A percentile compares a stretch with the other conserved stretches of the same genome.
Evolutionary conservation across 2,888 invertebrate species (phyloP).

Genomic region (Aleiodes leptofemur): DNA sequence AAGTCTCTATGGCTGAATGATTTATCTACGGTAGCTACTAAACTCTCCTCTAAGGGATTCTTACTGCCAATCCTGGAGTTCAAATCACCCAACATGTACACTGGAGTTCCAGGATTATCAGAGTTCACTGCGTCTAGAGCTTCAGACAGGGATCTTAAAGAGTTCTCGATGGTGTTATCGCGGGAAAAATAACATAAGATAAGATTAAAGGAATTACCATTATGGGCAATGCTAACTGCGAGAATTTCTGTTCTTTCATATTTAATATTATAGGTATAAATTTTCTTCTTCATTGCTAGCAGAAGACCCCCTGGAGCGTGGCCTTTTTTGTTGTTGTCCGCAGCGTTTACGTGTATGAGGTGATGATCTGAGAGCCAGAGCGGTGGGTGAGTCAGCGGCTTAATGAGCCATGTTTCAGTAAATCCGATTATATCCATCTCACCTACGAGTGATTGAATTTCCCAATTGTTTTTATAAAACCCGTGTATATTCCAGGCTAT

Average conservation of each 20-base stretch:
- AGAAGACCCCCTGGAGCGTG: not conserved
- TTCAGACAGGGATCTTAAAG: too few species aligned
- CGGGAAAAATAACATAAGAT: not conserved
- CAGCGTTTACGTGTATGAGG: not conserved
- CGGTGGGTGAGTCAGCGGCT: not conserved
- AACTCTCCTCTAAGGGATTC: too few species aligned
- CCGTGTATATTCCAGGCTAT: conserved; percentile 4
- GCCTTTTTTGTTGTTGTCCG: not conserved
- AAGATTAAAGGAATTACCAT: not conserved
- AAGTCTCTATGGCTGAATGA: too few species aligned
- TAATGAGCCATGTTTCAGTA: not conserved
- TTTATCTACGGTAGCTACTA: too few species aligned
- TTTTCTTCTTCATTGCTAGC: not conserved
- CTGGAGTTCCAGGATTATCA: too few species aligned
- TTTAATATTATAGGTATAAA: not conserved
- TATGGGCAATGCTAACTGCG: not conserved
- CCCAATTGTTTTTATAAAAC: not conserved
- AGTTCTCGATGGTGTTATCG: not conserved
- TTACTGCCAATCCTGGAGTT: too few species aligned
- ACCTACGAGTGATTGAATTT: not conserved
- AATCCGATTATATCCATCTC: not conserved
- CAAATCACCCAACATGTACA: too few species aligned
- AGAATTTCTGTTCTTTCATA: not conserved
- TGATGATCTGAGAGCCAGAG: not conserved
- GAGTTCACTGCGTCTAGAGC: too few species aligned